Percentiles rank a stretch among this genome's conserved stretches.
Conservation (phyloP, 2,797 vertebrate species). For the Cuniculus paca region DNA sequence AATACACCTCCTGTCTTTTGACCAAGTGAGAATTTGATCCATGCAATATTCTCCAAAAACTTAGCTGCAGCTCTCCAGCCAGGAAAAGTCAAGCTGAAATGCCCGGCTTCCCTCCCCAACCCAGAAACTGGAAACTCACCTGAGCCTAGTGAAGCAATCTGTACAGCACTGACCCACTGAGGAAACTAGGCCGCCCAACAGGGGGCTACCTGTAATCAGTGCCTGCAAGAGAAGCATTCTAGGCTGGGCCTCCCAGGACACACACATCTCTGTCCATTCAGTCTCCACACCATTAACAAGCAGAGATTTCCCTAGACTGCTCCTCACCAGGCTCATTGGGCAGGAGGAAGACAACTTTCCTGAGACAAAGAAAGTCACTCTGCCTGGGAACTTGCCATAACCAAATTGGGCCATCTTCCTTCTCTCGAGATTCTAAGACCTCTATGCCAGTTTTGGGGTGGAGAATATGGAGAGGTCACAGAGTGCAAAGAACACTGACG, state of each 20-base stretch:
- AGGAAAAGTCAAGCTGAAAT: slow-evolving; percentile 30
- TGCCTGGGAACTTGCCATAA: background rate
- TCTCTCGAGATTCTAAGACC: background rate
- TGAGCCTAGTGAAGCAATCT: slow-evolving; percentile 6
- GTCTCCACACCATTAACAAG: slow-evolving; percentile 77
- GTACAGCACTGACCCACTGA: slow-evolving; percentile 69
- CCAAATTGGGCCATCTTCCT: slow-evolving; percentile 40
- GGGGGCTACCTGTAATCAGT: slow-evolving; percentile 1
- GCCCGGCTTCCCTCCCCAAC: slow-evolving; percentile 5
- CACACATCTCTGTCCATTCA: slow-evolving; percentile 67
- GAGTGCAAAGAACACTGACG: background rate
- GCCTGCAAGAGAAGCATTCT: slow-evolving; percentile 60
- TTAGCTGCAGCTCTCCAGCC: background rate
- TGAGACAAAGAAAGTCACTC: slow-evolving; percentile 57
- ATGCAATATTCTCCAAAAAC: background rate
- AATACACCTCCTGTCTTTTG: background rate
- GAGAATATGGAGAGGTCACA: no score
- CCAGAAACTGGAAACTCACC: slow-evolving; percentile 45
- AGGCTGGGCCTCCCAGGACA: slow-evolving; percentile 67
- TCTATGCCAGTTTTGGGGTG: background rate
- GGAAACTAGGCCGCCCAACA: slow-evolving; percentile 66
- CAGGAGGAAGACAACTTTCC: slow-evolving; percentile 42
- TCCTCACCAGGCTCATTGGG: slow-evolving; percentile 50
- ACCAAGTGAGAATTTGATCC: background rate
- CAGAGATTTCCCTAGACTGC: slow-evolving; percentile 49